Conservation (phyloP, 2,888 invertebrate genomes). For the Psylliodes chrysocephalus region DNA sequence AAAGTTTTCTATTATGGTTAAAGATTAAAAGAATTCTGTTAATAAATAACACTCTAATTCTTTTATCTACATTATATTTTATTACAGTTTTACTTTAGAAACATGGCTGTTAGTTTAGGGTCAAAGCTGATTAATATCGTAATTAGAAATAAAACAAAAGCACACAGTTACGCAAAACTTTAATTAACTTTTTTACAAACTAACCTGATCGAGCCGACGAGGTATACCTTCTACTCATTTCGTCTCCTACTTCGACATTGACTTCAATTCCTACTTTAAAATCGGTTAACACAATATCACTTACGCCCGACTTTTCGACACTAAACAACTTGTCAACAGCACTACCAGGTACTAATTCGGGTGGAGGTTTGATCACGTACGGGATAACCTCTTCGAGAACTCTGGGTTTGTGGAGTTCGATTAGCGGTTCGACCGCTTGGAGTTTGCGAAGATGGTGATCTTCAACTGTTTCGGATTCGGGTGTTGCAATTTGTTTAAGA, state of each 20-base stretch:
- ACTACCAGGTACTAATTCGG: conserved; percentile 53
- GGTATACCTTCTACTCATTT: conserved; percentile 58
- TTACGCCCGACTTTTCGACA: conserved; percentile 50
- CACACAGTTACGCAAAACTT: conserved; percentile 32
- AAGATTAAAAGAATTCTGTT: too few relatives aligned
- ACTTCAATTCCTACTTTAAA: conserved; percentile 57
- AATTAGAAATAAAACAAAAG: conserved; percentile 19
- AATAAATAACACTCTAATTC: too few relatives aligned
- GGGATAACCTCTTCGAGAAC: conserved; percentile 52
- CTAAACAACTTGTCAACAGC: conserved; percentile 53
- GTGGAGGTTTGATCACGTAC: conserved; percentile 50
- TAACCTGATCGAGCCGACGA: conserved; percentile 55
- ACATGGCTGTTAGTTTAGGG: too few relatives aligned
- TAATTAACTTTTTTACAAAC: conserved; percentile 42
- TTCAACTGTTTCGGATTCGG: conserved; percentile 47
- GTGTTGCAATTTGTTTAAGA: conserved; percentile 47
- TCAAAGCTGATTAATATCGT: not conserved
- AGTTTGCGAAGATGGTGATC: conserved; percentile 46
- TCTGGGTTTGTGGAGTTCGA: conserved; percentile 51
- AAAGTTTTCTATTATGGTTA: too few relatives aligned
- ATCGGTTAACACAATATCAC: conserved; percentile 53
- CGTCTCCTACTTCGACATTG: conserved; percentile 57
- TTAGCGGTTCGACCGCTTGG: conserved; percentile 53
- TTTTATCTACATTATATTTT: too few relatives aligned
- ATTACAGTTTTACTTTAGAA: too few relatives aligned